These are phyloP conservation scores for Nannobrachium achirus DNA, from an alignment of 2,113 vertebrate species.

Conservation along the genomic window DNA sequence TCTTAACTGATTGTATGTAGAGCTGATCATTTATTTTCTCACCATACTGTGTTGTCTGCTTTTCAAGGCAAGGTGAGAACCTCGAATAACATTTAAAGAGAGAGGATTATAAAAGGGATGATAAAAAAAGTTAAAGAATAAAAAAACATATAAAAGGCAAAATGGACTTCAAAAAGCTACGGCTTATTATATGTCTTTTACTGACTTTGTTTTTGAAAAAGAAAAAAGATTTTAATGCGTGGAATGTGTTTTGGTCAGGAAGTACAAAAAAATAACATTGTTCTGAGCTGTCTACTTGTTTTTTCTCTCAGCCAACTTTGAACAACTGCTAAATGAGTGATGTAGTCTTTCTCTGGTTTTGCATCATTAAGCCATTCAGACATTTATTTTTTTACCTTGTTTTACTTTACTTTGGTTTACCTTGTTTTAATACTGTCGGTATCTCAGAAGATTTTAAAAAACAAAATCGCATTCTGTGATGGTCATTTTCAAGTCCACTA, in stretches of 20 bases:
- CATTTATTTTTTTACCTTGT: constrained; percentile 78
- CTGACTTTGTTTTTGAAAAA: constrained; percentile 80
- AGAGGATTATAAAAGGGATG: constrained; percentile 52
- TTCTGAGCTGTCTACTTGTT: constrained; percentile 87
- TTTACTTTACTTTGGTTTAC: constrained; percentile 63
- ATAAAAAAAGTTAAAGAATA: constrained; percentile 40
- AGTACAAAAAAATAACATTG: constrained; percentile 86
- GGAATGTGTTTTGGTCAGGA: constrained; percentile 91
- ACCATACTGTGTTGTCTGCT: constrained; percentile 89
- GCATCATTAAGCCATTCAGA: constrained; percentile 79
- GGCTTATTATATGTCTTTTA: constrained; percentile 90
- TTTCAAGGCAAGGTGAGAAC: constrained; percentile 81
- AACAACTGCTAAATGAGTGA: constrained; percentile 85
- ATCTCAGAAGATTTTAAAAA: constrained; percentile 39
- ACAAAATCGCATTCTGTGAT: constrained; percentile 39
- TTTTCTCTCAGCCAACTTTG: constrained; percentile 70
- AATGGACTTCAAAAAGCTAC: constrained; percentile 80
- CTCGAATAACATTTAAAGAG: constrained; percentile 82
- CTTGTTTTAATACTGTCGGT: constrained; percentile 49
- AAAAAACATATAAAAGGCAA: constrained; percentile 47
- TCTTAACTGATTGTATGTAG: constrained; percentile 87
- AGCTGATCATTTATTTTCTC: constrained; percentile 81
- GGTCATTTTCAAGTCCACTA: constrained; percentile 33
- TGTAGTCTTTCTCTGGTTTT: constrained; percentile 86
- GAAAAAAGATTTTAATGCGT: constrained; percentile 93